phyloP scores from a whole-genome alignment of 1,140 invertebrate genomes.

The Drosophila triauraria region DNA sequence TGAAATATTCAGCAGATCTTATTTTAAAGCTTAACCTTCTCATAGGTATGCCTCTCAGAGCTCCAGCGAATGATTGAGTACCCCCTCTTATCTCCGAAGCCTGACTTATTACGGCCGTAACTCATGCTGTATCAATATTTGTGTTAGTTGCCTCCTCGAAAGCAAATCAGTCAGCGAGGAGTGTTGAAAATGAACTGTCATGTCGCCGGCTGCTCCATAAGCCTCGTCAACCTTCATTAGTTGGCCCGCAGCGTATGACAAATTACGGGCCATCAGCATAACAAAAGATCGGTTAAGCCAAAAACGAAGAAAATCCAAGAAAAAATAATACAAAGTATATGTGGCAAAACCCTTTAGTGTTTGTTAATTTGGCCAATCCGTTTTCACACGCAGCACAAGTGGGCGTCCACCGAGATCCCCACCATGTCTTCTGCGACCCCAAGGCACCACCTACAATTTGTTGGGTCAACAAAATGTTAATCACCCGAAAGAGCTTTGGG shows the following conservation, averaged over 20 bases:
- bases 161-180: constrained; percentile 33
- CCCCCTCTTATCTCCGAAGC: neutral
- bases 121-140: constrained; percentile 41
- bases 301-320: constrained; percentile 35
- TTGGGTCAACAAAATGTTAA: constrained; percentile 68
- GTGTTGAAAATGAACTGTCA: constrained; percentile 77
- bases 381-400: constrained; percentile 74
- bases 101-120: constrained; percentile 33
- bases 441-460: constrained; percentile 51
- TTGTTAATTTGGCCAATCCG: constrained; percentile 58
- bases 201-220: constrained; percentile 87
- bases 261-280: constrained; percentile 63
- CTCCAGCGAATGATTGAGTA: constrained; percentile 8
- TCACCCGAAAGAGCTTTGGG: constrained; percentile 51
- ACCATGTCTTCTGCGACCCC: no score
- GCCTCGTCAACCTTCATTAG: constrained; percentile 55
- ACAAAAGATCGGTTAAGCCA: constrained; percentile 70
- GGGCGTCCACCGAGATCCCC: constrained; percentile 48
- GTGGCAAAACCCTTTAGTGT: constrained; percentile 56
- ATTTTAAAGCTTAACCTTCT: neutral
- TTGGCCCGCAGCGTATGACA: constrained; percentile 50
- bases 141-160: constrained; percentile 25
- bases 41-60: neutral
- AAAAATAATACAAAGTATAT: constrained; percentile 24
- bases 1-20: neutral